Evolutionary conservation across 2,113 vertebrate species (phyloP).

Genomic region (Pungitius pungitius): DNA sequence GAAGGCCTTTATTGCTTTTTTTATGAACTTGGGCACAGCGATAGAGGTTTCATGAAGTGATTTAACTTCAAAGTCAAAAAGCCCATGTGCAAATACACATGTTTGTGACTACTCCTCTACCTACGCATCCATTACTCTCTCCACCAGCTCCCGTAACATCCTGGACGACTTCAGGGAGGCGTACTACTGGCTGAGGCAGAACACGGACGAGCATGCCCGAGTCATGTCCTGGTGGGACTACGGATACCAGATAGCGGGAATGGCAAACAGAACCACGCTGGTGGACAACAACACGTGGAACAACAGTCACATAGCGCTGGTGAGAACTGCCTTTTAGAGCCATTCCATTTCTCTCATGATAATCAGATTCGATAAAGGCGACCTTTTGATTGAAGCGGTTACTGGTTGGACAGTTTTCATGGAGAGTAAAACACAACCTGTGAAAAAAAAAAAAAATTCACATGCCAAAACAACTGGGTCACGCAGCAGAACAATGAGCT

Average conservation of each 20-base stretch:
- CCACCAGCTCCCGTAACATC: slow-evolving; percentile 90
- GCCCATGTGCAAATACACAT: neutral
- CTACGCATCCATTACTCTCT: neutral
- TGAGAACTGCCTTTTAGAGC: slow-evolving; percentile 49
- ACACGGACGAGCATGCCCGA: slow-evolving; percentile 94
- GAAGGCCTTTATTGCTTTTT: neutral
- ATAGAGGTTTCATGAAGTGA: neutral
- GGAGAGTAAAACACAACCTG: too few relatives aligned
- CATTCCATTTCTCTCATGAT: too few relatives aligned
- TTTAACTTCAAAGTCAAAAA: neutral
- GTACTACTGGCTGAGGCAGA: slow-evolving; percentile 98
- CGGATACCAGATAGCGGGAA: slow-evolving; percentile 97
- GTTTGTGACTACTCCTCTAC: neutral
- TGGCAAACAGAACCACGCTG: slow-evolving; percentile 96
- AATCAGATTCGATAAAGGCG: too few relatives aligned
- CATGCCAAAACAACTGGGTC: too few relatives aligned
- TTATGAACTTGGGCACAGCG: neutral
- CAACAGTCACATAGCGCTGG: slow-evolving; percentile 89
- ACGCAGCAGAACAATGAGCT: too few relatives aligned
- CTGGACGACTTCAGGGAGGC: slow-evolving; percentile 99
- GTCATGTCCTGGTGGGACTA: slow-evolving; percentile 99
- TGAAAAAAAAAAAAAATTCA: too few relatives aligned
- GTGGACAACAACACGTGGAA: slow-evolving; percentile 99
- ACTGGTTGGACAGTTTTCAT: too few relatives aligned
- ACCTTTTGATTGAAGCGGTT: too few relatives aligned